Evolutionary conservation across 1,140 invertebrate species (phyloP), one percentile per base, ranked within the genome.

Genomic region (Ruditapes philippinarum): DNA sequence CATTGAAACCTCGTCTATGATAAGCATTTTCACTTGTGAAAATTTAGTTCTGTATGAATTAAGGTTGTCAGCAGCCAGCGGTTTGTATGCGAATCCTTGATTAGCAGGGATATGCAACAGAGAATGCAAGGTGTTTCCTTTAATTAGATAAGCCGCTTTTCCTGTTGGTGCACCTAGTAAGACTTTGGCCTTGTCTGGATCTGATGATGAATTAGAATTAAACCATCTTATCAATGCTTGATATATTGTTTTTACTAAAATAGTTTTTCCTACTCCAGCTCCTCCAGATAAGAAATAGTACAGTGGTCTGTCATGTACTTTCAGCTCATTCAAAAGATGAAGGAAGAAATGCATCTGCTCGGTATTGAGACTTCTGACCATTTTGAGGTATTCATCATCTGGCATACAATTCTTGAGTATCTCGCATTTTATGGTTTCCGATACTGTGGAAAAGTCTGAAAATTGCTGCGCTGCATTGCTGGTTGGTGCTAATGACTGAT

Each of bases 231-330:
- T 62, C 4, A 57, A 38, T 22, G n/a, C 42, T 62, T 90, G 89
- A 57, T 85, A 87, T 33, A 87, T 25, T 19, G 83, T 73, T 62
- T 28, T 33, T 2, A 74, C 51, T 1, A 88, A 68, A 74, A 49
- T 68, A 33, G 51, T 88, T 57, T 90, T 92, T n/a, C 90, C 91
- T 22, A 88, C 86, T 25, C 91, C 91, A n/a, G 89, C 91, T n/a
- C 89, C 89, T 14, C 89, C 89, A 80, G 33, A 54, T 28, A 76
- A 80, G 40, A 87, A 90, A 79, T 33, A 1, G 25, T 36, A 82
- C 3, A 82, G 31, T 82, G 28, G 54, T 40, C 65, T 54, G 7
- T 79, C 25, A 7, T 70, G 51, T n/a, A 31, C 31, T 31, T 49
- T 42, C n/a, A 76, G 54, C 33, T 12, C 28, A 78, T 65, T n/a